A percentile compares a stretch with the other conserved stretches of the same genome.
These are phyloP conservation scores for Puffinus mauretanicus DNA, from an alignment of 2,113 vertebrate genomes.

Conservation along the genomic window DNA sequence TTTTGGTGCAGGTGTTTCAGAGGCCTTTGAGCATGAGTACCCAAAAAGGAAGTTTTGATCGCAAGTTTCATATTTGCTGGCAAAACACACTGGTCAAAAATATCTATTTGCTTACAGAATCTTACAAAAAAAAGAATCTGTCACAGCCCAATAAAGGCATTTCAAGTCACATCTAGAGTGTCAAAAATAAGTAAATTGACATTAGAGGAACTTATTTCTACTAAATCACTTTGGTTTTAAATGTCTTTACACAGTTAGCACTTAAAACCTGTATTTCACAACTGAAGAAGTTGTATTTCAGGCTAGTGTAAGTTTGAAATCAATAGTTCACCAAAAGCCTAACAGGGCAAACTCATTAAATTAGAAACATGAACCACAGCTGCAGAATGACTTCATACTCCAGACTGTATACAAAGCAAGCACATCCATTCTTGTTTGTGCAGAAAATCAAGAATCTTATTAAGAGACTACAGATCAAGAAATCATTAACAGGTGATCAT, in stretches of 20 bases:
- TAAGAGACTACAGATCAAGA: neutral
- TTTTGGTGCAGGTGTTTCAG: neutral
- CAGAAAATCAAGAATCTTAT: neutral
- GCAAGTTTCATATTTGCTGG: neutral
- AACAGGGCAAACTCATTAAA: neutral
- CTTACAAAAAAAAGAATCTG: neutral
- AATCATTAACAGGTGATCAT: neutral
- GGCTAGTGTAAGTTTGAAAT: neutral
- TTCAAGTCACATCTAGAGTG: neutral
- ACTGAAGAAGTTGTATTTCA: neutral
- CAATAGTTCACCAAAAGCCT: neutral
- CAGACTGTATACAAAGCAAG: neutral
- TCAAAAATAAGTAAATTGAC: neutral
- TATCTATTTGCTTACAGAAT: neutral
- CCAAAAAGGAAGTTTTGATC: conserved; percentile 24
- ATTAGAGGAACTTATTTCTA: neutral
- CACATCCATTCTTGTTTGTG: neutral
- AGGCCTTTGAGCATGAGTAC: neutral
- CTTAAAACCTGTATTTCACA: neutral
- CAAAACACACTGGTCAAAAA: neutral
- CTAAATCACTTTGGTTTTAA: neutral
- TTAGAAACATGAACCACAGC: neutral
- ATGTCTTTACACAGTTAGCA: neutral
- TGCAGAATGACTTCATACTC: neutral
- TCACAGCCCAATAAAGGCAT: neutral